These are phyloP conservation scores for Itoplectis maculator DNA, from an alignment of 2,888 invertebrate genomes.

Conservation along the genomic window DNA sequence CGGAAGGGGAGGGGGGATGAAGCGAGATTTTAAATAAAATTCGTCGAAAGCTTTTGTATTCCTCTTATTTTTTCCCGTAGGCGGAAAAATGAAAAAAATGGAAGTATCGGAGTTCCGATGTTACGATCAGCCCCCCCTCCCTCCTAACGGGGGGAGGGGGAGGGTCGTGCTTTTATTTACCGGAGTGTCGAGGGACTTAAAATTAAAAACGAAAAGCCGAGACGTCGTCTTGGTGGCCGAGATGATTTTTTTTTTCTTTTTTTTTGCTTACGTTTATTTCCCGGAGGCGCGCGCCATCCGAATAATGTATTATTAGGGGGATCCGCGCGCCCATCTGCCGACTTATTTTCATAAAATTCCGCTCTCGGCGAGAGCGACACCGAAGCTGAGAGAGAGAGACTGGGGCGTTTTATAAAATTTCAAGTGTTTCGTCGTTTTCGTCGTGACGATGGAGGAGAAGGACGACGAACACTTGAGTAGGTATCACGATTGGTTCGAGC, in stretches of 20 bases:
- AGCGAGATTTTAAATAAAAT: slow-evolving; percentile 68
- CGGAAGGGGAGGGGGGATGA: slow-evolving; percentile 26
- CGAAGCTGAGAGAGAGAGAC: background rate
- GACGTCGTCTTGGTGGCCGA: slow-evolving; percentile 13
- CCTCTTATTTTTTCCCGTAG: slow-evolving; percentile 34
- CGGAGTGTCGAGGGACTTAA: slow-evolving; percentile 50
- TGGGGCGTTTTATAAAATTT: slow-evolving; percentile 14
- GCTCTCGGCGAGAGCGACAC: slow-evolving; percentile 27
- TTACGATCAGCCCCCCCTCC: slow-evolving; percentile 6
- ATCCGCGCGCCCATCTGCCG: slow-evolving; percentile 55
- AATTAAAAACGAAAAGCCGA: slow-evolving; percentile 59
- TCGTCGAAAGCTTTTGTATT: slow-evolving; percentile 53
- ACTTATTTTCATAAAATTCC: slow-evolving; percentile 67
- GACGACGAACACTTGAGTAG: background rate
- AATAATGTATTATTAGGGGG: slow-evolving; percentile 60
- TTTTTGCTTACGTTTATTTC: slow-evolving; percentile 17
- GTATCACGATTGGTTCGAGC: slow-evolving; percentile 22
- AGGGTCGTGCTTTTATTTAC: slow-evolving; percentile 55
- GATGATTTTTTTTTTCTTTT: background rate
- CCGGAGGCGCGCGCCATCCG: slow-evolving; percentile 27
- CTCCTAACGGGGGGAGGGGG: too few species aligned
- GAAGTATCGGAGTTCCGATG: slow-evolving; percentile 41
- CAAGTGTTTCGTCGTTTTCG: slow-evolving; percentile 20
- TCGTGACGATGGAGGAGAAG: background rate
- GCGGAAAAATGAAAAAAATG: background rate